These are phyloP conservation scores for Chymomyza caudatula DNA, from an alignment of 2,888 invertebrate species.

Conservation along the genomic window DNA sequence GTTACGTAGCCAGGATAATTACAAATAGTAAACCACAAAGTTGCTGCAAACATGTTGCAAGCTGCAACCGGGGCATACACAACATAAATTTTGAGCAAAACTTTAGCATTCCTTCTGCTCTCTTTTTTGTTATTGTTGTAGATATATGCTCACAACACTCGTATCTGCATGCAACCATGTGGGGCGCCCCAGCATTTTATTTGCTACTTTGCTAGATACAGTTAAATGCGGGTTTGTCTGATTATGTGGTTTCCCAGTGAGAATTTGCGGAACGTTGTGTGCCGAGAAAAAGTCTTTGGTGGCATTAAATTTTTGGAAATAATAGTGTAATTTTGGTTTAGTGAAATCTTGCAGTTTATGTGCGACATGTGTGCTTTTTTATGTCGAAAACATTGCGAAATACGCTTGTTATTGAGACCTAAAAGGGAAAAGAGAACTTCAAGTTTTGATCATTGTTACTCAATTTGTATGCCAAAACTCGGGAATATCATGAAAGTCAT, in stretches of 20 bases:
- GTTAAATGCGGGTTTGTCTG: background rate
- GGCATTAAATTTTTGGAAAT: background rate
- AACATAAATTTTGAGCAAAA: slow-evolving; percentile 52
- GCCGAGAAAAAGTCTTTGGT: no score
- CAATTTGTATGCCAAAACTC: no score
- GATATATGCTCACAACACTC: background rate
- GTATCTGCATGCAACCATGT: slow-evolving; percentile 21
- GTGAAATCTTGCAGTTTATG: background rate
- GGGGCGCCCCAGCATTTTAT: slow-evolving; percentile 42
- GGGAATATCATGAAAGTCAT: no score
- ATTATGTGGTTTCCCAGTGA: background rate
- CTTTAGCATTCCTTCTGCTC: slow-evolving; percentile 1
- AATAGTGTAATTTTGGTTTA: background rate
- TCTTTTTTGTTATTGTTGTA: background rate
- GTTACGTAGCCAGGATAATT: slow-evolving; percentile 55
- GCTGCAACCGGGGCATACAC: slow-evolving; percentile 32
- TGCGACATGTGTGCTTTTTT: no score
- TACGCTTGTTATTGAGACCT: no score
- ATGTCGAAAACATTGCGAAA: no score
- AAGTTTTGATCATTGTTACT: no score
- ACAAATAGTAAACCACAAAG: slow-evolving; percentile 68
- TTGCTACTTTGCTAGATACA: slow-evolving; percentile 21
- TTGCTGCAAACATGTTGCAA: slow-evolving; percentile 64
- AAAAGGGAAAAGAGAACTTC: no score
- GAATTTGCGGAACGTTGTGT: background rate